Conservation (phyloP, 2,113 vertebrate genomes). For the Gnathonemus longibarbis region DNA sequence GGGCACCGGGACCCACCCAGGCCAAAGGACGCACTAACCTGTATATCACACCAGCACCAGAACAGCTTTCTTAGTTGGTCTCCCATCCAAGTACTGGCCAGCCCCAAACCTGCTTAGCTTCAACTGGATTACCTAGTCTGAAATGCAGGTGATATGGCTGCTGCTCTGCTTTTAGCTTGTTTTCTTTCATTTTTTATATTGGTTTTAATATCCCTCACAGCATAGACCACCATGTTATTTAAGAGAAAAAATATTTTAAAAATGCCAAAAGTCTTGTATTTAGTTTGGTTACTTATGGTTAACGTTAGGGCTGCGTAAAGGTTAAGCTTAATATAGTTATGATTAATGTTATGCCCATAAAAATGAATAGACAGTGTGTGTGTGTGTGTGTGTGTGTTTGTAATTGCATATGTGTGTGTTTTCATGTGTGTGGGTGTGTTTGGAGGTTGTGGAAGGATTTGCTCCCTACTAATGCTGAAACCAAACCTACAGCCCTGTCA, state of each 20-base stretch:
- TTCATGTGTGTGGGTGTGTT: neutral
- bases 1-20: neutral
- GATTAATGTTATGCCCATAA: neutral
- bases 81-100: neutral
- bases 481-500: neutral
- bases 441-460: neutral
- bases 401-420: neutral
- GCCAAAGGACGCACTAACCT: fast-evolving
- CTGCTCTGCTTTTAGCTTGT: too few relatives aligned
- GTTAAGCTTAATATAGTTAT: neutral
- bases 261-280: neutral
- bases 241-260: neutral
- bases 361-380: neutral
- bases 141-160: neutral
- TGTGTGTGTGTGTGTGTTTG: neutral
- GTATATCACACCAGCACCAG: neutral
- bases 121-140: neutral
- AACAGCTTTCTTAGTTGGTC: neutral
- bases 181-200: too few relatives aligned
- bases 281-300: neutral
- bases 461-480: neutral
- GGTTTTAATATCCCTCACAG: neutral
- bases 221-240: neutral
- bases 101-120: neutral
- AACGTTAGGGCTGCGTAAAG: neutral